Base-by-base conservation (phyloP, 2,113 vertebrate genomes). In the Triplophysa dalaica region DNA sequence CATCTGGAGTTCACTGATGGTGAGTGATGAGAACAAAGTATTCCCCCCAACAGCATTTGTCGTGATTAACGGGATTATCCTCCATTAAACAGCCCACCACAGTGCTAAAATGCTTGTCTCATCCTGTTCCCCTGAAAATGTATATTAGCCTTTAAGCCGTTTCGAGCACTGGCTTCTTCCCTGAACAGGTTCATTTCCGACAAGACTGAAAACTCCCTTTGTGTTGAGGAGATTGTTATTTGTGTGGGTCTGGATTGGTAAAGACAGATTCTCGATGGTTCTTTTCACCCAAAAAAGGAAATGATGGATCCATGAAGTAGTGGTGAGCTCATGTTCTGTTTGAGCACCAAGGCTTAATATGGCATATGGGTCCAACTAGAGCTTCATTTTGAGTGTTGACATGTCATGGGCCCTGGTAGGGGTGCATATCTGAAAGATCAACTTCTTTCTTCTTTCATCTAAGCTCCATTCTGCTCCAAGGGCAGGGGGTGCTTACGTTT, bases 71-170 rank as follows among this genome's bases (percentile, higher is more conserved):
- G 43, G 75, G 73, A 70, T 79, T 78, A 73, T 77, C 72, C 77
- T 82, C 69, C 76, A 85, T 80, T 82, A 73, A 78, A 82, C 67
- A 80, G 24, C 64, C 48, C 61, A 80, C 54, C 50, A 62, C 9
- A 3, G 63, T 65, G 72, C 77, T 62, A 74, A 80, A 19, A 38
- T 54, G 41, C 70, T 67, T 75, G 67, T 78, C 75, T 78, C 29
- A 54, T 54, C 77, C 54, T 67, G 60, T 67, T 60, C 14, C 21
- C 10, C 43, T 77, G 29, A 77, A 77, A 50, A 60, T 17, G 19
- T 70, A 19, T 62, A 56, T 64, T 45, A 38, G 8, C 14, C 64
- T 45, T n/a, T 48, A 70, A 45, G 50, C 52, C 24, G 33, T 13
- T 13, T 66, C 70, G 24, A 67, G 22, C 54, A 29, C 13, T 4